These are phyloP conservation scores for Loripinus fragilis DNA, from an alignment of 2,888 invertebrate species.

Conservation along the genomic window DNA sequence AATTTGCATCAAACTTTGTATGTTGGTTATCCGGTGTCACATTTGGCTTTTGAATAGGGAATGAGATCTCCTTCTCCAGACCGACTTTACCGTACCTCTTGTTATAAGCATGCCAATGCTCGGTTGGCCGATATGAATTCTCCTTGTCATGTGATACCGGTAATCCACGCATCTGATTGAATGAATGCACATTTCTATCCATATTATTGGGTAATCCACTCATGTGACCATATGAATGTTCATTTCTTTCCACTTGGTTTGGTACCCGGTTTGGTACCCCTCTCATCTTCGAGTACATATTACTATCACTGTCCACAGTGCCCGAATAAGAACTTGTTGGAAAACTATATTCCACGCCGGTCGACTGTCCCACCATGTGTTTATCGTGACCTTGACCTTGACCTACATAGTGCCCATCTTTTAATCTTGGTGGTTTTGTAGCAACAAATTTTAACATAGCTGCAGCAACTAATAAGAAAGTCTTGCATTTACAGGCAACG, in stretches of 20 bases:
- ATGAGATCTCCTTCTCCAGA: conserved; percentile 49
- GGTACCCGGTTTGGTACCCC: background rate
- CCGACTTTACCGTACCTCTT: conserved; percentile 56
- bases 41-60: conserved; percentile 5
- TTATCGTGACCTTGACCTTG: conserved; percentile 19
- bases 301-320: background rate
- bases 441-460: conserved; percentile 76
- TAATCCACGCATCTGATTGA: conserved; percentile 3
- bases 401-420: conserved; percentile 23
- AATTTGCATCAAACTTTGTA: conserved; percentile 29
- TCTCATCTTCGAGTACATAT: background rate
- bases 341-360: background rate
- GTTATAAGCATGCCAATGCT: conserved; percentile 52
- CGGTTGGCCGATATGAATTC: conserved; percentile 16
- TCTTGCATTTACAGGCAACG: background rate
- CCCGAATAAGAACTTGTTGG: background rate
- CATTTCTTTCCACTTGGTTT: background rate
- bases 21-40: background rate
- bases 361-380: conserved; percentile 26
- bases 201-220: background rate
- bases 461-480: conserved; percentile 32
- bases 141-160: background rate
- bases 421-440: conserved; percentile 70
- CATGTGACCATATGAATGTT: background rate
- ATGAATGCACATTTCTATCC: background rate